These are phyloP conservation scores for Phoxinus phoxinus DNA, from an alignment of 2,113 vertebrate species.

Conservation along the genomic window DNA sequence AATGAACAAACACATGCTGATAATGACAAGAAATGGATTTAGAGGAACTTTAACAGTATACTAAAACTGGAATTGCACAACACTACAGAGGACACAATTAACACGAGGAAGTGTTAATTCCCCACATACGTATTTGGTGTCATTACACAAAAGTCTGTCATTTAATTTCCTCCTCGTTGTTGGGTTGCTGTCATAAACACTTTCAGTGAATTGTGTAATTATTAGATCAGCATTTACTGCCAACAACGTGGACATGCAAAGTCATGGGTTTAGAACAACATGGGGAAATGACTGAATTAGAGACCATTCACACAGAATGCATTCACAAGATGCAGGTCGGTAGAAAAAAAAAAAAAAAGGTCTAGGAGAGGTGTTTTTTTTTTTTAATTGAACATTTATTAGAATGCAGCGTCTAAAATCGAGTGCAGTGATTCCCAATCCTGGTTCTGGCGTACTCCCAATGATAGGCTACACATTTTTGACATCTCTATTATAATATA, in stretches of 20 bases:
- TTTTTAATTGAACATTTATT: too few relatives aligned
- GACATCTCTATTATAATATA: too few relatives aligned
- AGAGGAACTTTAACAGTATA: background rate
- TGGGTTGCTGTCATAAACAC: background rate
- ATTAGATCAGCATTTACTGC: background rate
- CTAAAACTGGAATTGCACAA: background rate
- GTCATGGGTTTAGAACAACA: background rate
- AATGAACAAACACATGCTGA: slow-evolving; percentile 24
- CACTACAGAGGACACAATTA: background rate
- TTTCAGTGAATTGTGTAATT: background rate
- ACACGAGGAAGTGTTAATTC: slow-evolving; percentile 27
- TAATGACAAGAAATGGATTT: background rate
- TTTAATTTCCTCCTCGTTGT: background rate
- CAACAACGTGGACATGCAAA: background rate
- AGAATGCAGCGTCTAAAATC: too few relatives aligned
- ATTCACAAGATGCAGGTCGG: too few relatives aligned
- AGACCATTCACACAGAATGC: too few relatives aligned
- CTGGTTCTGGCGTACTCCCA: too few relatives aligned
- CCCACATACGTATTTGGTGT: background rate
- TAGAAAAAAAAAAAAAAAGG: too few relatives aligned
- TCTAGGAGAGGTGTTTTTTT: too few relatives aligned
- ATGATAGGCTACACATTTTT: too few relatives aligned
- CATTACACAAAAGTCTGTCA: background rate
- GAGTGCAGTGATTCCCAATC: too few relatives aligned
- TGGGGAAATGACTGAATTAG: background rate